Evolutionary conservation across 2,888 invertebrate species (phyloP).

Genomic region (Drosophila recens): DNA sequence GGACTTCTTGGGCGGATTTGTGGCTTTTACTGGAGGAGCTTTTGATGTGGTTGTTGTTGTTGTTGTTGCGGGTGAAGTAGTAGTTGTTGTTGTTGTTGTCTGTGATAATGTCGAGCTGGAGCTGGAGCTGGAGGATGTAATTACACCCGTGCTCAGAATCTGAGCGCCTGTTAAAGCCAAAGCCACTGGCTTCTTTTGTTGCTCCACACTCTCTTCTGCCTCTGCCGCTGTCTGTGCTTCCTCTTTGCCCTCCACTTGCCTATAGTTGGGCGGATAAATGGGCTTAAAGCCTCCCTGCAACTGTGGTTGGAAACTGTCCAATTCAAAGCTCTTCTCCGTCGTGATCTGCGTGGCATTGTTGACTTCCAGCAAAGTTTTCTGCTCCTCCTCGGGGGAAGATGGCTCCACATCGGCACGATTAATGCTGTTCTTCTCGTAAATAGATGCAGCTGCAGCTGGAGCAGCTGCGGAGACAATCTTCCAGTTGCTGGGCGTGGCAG

Average conservation of each 20-base stretch:
- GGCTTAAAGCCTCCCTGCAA: conserved; percentile 90
- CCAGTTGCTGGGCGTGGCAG: conserved; percentile 87
- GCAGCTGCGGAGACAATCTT: conserved; percentile 86
- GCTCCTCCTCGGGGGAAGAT: conserved; percentile 1
- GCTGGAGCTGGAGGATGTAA: neutral
- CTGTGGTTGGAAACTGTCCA: conserved; percentile 89
- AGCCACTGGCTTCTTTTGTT: conserved; percentile 53
- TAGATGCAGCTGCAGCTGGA: conserved; percentile 57
- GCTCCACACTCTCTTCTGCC: conserved; percentile 5
- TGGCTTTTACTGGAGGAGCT: conserved; percentile 25
- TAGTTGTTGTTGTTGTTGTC: conserved; percentile 17
- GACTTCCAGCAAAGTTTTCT: conserved; percentile 44
- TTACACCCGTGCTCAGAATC: conserved; percentile 9
- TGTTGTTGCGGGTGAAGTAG: conserved; percentile 1
- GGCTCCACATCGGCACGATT: conserved; percentile 82
- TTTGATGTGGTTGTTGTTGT: conserved; percentile 35
- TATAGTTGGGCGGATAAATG: conserved; percentile 87
- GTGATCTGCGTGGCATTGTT: conserved; percentile 76
- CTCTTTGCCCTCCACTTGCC: conserved; percentile 68
- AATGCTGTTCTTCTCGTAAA: conserved; percentile 83
- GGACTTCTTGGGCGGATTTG: conserved; percentile 74
- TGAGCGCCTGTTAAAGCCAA: conserved; percentile 42
- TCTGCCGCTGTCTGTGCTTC: conserved; percentile 38
- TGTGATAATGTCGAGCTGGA: conserved; percentile 1
- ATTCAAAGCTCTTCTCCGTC: conserved; percentile 87